Conservation (phyloP, 2,797 vertebrate genomes). For the Microctenopoma steveboyesi region DNA sequence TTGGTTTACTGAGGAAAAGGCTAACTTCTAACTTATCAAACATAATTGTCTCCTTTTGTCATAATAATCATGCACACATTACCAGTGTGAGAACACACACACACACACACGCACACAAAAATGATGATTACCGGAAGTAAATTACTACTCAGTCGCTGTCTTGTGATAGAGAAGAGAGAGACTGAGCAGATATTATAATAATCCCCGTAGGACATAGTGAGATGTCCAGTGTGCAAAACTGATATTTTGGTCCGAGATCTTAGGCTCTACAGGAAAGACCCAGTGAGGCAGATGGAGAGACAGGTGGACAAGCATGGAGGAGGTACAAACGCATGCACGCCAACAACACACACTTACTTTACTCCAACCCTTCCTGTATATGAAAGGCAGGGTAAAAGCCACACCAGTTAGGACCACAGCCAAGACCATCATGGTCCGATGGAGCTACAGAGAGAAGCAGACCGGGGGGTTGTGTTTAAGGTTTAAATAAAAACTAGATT, state of each 20-base stretch:
- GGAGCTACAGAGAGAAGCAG: slow-evolving; percentile 12
- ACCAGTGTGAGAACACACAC: not conserved
- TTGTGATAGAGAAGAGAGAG: not conserved
- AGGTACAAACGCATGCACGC: not conserved
- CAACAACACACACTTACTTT: slow-evolving; percentile 67
- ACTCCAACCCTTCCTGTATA: slow-evolving; percentile 89
- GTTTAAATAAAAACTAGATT: not conserved
- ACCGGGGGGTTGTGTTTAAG: not conserved
- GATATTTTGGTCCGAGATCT: not conserved
- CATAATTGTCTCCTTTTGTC: not conserved
- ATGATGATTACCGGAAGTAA: too few relatives aligned
- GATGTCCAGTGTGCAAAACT: not conserved
- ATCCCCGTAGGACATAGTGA: not conserved
- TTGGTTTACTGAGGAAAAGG: not conserved
- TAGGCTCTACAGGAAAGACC: not conserved
- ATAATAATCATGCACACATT: not conserved
- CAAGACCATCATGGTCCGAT: slow-evolving; percentile 31
- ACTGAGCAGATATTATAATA: not conserved
- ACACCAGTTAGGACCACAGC: slow-evolving; percentile 24
- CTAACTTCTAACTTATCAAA: not conserved
- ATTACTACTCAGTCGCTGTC: not conserved
- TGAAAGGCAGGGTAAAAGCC: slow-evolving; percentile 85
- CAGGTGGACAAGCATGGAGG: slow-evolving; percentile 25
- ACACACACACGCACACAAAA: too few relatives aligned
- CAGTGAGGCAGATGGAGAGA: slow-evolving; percentile 30